Evolutionary conservation across 2,888 invertebrate genomes (phyloP).

Genomic region (Conomelus anceps): DNA sequence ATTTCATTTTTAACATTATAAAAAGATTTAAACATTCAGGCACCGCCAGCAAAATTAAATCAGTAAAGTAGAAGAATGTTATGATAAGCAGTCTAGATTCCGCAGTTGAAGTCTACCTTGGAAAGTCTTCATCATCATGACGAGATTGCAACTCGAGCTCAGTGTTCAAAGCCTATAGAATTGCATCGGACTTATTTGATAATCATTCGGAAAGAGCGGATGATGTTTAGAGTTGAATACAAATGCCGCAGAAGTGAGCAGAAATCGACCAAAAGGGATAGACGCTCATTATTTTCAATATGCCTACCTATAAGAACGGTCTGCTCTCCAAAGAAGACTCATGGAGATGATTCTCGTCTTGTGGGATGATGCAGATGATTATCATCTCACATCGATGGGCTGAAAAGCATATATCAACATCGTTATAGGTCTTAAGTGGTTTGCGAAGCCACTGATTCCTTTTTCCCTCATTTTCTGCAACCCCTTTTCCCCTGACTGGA

Average conservation of each 20-base stretch:
- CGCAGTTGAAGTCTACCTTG: too few relatives aligned
- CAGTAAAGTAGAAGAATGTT: too few relatives aligned
- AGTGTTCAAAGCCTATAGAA: background rate
- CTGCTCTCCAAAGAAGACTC: background rate
- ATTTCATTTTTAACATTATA: too few relatives aligned
- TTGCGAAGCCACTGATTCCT: background rate
- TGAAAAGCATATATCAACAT: conserved; percentile 16
- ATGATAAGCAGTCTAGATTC: too few relatives aligned
- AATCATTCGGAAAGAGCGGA: background rate
- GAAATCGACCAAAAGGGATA: background rate
- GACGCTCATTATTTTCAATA: background rate
- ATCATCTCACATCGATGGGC: conserved; percentile 17
- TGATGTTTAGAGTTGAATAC: background rate
- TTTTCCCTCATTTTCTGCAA: background rate
- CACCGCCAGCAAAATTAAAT: too few relatives aligned
- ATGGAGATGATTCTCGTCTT: background rate
- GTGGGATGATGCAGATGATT: background rate
- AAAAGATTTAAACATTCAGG: too few relatives aligned
- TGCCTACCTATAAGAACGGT: background rate
- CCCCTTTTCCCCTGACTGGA: conserved; percentile 1
- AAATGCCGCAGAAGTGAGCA: background rate
- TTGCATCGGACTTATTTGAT: background rate
- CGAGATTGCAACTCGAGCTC: background rate
- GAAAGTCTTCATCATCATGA: background rate
- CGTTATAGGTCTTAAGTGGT: conserved; percentile 15